A percentile compares a stretch with the other conserved stretches of the same genome.
Conservation (phyloP, 2,888 invertebrate species). For the Oithona nana region DNA sequence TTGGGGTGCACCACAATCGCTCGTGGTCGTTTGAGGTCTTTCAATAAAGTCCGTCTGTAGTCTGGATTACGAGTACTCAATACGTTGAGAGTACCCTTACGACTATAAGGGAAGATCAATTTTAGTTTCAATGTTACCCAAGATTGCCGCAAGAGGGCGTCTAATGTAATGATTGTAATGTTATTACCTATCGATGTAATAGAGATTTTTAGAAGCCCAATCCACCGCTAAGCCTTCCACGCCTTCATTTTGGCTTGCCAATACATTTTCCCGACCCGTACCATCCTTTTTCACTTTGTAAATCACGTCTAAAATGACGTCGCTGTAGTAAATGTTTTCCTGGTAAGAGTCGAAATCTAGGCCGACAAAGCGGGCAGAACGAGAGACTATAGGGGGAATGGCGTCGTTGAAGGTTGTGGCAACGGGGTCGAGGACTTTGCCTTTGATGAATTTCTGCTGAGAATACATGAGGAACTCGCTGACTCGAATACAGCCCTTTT, state of each 20-base stretch:
- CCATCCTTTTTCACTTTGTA: conserved; percentile 32
- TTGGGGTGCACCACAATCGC: conserved; percentile 94
- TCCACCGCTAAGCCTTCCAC: conserved; percentile 88
- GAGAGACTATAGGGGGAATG: conserved; percentile 76
- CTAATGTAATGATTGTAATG: neutral
- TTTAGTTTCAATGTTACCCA: too few species aligned
- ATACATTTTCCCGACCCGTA: conserved; percentile 49
- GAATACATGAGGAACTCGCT: conserved; percentile 84
- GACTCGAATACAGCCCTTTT: conserved; percentile 35
- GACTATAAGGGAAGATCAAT: too few species aligned
- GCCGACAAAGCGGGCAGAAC: conserved; percentile 79
- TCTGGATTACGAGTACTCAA: conserved; percentile 68
- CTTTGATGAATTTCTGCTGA: conserved; percentile 85
- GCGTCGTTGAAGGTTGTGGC: conserved; percentile 84
- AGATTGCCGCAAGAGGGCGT: neutral
- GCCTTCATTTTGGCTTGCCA: conserved; percentile 89
- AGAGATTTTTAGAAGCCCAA: conserved; percentile 85
- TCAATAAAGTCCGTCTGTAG: conserved; percentile 58
- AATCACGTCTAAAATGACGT: conserved; percentile 85
- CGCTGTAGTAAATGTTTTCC: conserved; percentile 87
- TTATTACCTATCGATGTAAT: conserved; percentile 89
- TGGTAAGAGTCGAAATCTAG: conserved; percentile 79
- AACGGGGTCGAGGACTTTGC: conserved; percentile 63
- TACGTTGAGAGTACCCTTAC: conserved; percentile 83
- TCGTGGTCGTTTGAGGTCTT: conserved; percentile 72